A percentile compares a stretch with the other conserved stretches of the same genome.
Conservation (phyloP, 2,113 vertebrate genomes). For the Aythya baeri region DNA sequence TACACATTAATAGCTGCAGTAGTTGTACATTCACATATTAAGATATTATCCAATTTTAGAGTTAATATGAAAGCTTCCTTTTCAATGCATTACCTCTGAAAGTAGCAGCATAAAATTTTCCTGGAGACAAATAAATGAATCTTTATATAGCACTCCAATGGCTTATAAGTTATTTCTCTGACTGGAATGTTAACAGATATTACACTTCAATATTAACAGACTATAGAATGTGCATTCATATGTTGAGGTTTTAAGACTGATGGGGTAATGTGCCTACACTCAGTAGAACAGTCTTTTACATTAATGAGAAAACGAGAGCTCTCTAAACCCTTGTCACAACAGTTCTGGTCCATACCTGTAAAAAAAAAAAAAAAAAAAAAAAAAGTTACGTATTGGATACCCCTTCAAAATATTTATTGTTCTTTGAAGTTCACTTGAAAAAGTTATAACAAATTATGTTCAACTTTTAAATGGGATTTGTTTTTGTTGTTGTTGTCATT, state of each 20-base stretch:
- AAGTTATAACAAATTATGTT: background rate
- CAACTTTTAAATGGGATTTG: background rate
- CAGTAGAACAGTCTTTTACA: background rate
- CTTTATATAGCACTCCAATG: background rate
- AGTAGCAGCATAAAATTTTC: background rate
- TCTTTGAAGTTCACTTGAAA: background rate
- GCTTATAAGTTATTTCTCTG: background rate
- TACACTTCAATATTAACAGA: background rate
- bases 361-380: background rate
- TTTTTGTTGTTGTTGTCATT: background rate
- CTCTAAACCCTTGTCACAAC: background rate
- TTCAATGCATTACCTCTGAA: background rate
- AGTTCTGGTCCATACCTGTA: background rate
- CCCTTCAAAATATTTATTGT: background rate
- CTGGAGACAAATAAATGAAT: background rate
- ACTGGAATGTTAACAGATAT: background rate
- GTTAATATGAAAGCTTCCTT: slow-evolving; percentile 17
- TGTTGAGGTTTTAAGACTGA: background rate
- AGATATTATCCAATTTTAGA: background rate
- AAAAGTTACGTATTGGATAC: background rate
- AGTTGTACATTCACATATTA: slow-evolving; percentile 3
- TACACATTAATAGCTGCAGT: slow-evolving; percentile 50
- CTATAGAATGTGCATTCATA: background rate
- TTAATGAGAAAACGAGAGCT: background rate
- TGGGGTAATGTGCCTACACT: background rate